Conservation (phyloP, 2,113 vertebrate species). For the human region DNA sequence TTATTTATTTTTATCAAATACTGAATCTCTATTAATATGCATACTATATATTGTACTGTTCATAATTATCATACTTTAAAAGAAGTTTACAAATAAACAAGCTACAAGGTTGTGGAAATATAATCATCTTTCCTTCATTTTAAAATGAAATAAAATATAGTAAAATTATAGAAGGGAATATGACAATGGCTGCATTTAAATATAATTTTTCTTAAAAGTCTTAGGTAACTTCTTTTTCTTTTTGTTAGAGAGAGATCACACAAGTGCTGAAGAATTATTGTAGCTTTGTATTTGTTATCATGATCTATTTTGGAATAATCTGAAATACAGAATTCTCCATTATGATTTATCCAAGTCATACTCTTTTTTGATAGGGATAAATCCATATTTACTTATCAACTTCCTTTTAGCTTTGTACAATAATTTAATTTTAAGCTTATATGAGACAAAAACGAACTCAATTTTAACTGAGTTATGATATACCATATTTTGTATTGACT, state of each 20-base stretch:
- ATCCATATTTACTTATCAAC: not conserved
- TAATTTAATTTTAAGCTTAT: not conserved
- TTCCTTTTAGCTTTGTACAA: not conserved
- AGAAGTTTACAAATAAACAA: not conserved
- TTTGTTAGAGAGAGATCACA: not conserved
- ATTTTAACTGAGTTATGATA: not conserved
- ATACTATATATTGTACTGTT: not conserved
- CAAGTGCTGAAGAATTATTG: not conserved
- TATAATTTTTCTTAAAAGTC: not conserved
- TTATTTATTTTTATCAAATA: constrained; percentile 36
- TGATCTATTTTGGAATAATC: not conserved
- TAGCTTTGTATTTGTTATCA: not conserved
- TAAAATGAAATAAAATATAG: not conserved
- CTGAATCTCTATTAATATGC: not conserved
- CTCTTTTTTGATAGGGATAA: not conserved
- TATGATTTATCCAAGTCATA: not conserved
- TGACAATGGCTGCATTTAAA: constrained; percentile 1
- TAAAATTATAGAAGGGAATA: not conserved
- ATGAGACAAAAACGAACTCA: not conserved
- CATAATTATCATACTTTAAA: not conserved
- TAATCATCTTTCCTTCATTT: not conserved
- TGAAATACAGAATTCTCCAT: not conserved
- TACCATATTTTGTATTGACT: not conserved
- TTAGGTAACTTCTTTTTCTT: not conserved
- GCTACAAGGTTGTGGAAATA: not conserved